Evolutionary conservation across 1,140 invertebrate genomes (phyloP), one percentile per base, ranked within the genome.

Genomic region (Hetaerina americana): DNA sequence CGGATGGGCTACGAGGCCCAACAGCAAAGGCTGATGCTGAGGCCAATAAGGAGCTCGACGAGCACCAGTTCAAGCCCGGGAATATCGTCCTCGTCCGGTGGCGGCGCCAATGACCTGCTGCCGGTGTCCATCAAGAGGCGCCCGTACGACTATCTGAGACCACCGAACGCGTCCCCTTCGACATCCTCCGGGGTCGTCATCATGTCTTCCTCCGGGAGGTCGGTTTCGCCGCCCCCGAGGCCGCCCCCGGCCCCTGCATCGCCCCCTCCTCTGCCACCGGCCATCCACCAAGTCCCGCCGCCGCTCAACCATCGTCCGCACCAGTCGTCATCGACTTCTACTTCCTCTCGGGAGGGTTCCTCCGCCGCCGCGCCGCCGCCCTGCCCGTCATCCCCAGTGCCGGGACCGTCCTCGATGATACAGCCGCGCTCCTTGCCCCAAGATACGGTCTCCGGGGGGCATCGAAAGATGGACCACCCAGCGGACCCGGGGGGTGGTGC

Each of bases 371-470:
- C 15, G 70, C 72, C 0, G 76, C 79, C 0, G 78, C 79, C n/a
- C 57, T 81, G n/a, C 79, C 81, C 5, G 78, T 80, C 31, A 77
- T 80, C 0, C 75, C 78, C 0, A 80, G 81, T 27, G 77, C 79
- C 67, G 87, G 88, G 73, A 85, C 87, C 15, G 3, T n/a, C 15
- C 22, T 10, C 40, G 2, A 12, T 18, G 15, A 12, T n/a, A 57
- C 15, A 57, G 15, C 40, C 40, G 15, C 15, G 2, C 15, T 12
- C 15, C 15, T 12, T 12, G 2, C 40, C 40, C 10, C n/a, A n/a
- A n/a, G n/a, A n/a, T n/a, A n/a, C n/a, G n/a, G n/a, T n/a, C n/a
- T 57, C 40, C 10, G 40, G 40, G 2, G 15, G 15, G 15, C 3
- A n/a, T n/a, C 15, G 40, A 10, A 57, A 57, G 10, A 10, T 10